A percentile compares a stretch with the other conserved stretches of the same genome.
Evolutionary conservation across 1,140 invertebrate genomes (phyloP).

Genomic region (Callitettix versicolor): DNA sequence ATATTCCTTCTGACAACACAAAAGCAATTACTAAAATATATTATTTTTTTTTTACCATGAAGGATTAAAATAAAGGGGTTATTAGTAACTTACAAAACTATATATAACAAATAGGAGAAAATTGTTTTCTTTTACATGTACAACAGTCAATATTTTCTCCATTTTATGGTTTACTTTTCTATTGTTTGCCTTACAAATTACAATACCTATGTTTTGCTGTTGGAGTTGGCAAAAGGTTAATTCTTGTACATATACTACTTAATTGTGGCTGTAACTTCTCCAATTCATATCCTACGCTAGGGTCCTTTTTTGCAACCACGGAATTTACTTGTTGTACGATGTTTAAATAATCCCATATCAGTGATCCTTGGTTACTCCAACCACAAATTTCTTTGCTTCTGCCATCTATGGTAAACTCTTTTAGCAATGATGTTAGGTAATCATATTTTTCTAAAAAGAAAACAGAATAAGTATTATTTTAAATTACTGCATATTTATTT

Average conservation of each 20-base stretch:
- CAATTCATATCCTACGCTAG: conserved; percentile 42
- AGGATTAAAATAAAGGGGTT: too few species aligned
- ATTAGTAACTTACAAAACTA: too few species aligned
- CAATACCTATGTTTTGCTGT: conserved; percentile 49
- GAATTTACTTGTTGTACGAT: conserved; percentile 42
- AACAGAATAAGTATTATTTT: too few species aligned
- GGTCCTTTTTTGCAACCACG: conserved; percentile 32
- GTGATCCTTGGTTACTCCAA: conserved; percentile 50
- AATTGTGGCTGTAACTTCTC: conserved; percentile 51
- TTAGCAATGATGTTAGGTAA: conserved; percentile 46
- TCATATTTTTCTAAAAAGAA: conserved; percentile 49
- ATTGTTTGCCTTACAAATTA: too few species aligned
- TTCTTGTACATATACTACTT: conserved; percentile 46
- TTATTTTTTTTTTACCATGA: too few species aligned
- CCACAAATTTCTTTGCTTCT: conserved; percentile 38
- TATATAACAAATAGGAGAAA: too few species aligned
- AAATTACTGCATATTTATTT: too few species aligned
- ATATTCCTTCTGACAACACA: too few species aligned
- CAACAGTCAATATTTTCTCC: too few species aligned
- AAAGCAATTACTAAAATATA: too few species aligned
- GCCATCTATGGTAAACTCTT: conserved; percentile 38
- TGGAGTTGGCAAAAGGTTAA: conserved; percentile 46
- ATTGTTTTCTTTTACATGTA: too few species aligned
- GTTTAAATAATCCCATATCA: conserved; percentile 56
- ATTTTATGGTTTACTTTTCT: too few species aligned